A percentile compares a stretch with the other conserved stretches of the same genome.
phyloP scores from a whole-genome alignment of 2,888 invertebrate species.

The Boloria selene region DNA sequence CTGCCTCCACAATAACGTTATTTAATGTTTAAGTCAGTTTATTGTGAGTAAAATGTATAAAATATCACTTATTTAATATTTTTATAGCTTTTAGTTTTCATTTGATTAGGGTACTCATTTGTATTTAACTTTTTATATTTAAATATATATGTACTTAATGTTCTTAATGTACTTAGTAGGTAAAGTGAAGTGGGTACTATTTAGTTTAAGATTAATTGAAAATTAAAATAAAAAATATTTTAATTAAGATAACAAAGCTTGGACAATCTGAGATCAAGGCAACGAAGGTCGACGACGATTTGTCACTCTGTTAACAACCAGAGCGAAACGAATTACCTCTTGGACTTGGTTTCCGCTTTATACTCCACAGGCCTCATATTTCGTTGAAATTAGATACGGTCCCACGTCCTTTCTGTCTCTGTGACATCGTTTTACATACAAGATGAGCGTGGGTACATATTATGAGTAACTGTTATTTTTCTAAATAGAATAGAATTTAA shows the following conservation, averaged over 20 bases:
- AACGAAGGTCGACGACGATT: constrained; percentile 30
- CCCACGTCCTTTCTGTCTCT: constrained; percentile 47
- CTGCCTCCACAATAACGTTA: constrained; percentile 8
- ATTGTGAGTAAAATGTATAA: not conserved
- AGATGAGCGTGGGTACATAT: constrained; percentile 1
- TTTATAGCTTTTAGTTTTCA: too few species aligned
- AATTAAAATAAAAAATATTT: constrained; percentile 11
- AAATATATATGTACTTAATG: too few species aligned
- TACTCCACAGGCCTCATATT: constrained; percentile 62
- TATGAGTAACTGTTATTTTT: too few species aligned
- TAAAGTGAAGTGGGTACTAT: not conserved
- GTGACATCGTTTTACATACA: constrained; percentile 10
- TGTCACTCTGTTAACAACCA: constrained; percentile 42
- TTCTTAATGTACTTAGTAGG: too few species aligned
- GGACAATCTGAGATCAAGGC: constrained; percentile 33
- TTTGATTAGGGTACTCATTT: too few species aligned
- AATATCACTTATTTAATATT: too few species aligned
- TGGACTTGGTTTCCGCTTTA: constrained; percentile 54
- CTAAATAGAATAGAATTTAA: too few species aligned
- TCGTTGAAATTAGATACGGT: constrained; percentile 62
- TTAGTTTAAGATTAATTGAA: constrained; percentile 2
- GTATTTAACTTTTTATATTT: too few species aligned
- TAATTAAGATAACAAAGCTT: constrained; percentile 32
- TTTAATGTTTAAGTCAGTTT: constrained; percentile 1
- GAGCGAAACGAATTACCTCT: constrained; percentile 57